These are phyloP conservation scores for Ophion ventricosus DNA, from an alignment of 2,888 invertebrate species.

Conservation along the genomic window DNA sequence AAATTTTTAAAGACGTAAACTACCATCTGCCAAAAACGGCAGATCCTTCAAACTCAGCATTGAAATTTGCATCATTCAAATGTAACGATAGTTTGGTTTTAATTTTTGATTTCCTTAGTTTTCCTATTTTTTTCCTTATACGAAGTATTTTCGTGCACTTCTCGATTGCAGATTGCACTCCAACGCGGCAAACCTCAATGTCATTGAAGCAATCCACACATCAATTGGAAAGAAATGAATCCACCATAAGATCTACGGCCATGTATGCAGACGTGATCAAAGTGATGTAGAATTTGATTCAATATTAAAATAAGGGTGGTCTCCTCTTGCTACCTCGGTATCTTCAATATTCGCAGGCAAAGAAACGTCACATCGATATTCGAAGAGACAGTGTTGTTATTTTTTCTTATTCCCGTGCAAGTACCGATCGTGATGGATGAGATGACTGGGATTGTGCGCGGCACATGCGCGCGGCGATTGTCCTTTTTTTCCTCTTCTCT, in stretches of 20 bases:
- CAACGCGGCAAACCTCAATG: background rate
- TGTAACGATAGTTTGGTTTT: too few species aligned
- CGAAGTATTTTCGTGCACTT: too few species aligned
- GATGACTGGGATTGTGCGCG: constrained; percentile 8
- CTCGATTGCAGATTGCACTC: background rate
- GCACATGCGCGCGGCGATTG: constrained; percentile 54
- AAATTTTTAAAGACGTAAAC: background rate
- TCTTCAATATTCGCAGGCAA: background rate
- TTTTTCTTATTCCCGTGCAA: constrained; percentile 11
- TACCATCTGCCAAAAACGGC: background rate
- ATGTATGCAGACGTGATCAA: background rate
- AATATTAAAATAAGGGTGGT: background rate
- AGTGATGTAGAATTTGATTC: background rate
- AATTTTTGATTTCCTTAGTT: too few species aligned
- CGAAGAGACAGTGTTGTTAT: background rate
- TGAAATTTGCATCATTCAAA: background rate
- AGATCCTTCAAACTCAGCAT: background rate
- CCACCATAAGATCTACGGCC: background rate
- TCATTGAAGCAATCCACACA: too few species aligned
- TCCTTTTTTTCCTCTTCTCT: constrained; percentile 45
- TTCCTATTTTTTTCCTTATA: too few species aligned
- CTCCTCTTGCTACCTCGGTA: too few species aligned
- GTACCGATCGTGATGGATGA: constrained; percentile 27
- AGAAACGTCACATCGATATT: background rate
- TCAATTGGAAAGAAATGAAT: too few species aligned